Percentiles rank a stretch among this genome's conserved stretches.
Conservation (phyloP, 2,797 vertebrate genomes). For the Lutjanus argentimaculatus region DNA sequence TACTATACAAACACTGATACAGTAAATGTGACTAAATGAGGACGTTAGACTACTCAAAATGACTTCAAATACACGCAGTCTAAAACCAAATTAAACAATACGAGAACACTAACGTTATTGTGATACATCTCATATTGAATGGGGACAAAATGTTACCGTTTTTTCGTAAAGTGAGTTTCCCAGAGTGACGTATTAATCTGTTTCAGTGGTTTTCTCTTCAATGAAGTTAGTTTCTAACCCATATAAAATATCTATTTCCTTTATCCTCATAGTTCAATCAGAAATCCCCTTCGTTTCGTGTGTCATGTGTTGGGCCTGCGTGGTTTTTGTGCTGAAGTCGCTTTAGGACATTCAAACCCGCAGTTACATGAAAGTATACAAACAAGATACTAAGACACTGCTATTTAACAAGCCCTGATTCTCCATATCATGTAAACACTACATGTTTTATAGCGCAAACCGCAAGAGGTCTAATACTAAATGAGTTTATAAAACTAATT, state of each 20-base stretch:
- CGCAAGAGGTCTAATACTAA: neutral
- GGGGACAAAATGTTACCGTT: neutral
- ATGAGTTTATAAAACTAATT: neutral
- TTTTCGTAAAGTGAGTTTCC: neutral
- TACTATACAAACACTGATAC: neutral
- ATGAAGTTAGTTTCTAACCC: neutral
- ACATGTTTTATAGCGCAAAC: neutral
- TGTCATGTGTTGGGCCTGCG: constrained; percentile 10
- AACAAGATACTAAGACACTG: neutral
- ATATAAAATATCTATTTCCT: neutral
- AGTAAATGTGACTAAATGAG: neutral
- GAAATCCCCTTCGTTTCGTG: neutral
- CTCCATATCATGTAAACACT: neutral
- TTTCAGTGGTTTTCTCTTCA: neutral
- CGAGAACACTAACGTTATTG: neutral
- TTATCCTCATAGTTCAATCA: neutral
- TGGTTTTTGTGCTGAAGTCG: constrained; percentile 1
- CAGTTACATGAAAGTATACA: neutral
- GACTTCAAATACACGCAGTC: neutral
- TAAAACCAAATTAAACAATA: neutral
- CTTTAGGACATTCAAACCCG: constrained; percentile 6
- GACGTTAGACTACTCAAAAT: neutral
- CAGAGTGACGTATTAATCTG: neutral
- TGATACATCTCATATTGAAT: neutral
- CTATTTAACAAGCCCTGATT: neutral